phyloP scores from a whole-genome alignment of 2,888 invertebrate species.

The Megastigmus dorsalis region DNA sequence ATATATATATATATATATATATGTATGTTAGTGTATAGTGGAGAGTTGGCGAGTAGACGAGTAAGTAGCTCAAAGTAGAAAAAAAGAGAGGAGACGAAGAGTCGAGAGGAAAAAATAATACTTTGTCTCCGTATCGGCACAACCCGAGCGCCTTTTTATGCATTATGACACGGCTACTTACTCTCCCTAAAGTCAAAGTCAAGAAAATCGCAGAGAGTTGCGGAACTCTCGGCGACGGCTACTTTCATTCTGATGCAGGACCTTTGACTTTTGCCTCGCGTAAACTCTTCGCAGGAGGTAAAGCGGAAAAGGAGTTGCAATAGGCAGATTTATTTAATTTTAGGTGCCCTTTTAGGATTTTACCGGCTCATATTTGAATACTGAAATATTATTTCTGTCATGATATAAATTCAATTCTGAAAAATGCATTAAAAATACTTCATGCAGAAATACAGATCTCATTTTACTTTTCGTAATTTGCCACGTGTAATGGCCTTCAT shows the following conservation, averaged over 20 bases:
- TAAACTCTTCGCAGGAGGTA: background rate
- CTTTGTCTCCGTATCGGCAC: background rate
- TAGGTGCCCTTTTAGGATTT: background rate
- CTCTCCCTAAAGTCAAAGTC: slow-evolving; percentile 7
- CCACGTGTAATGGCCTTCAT: too few species aligned
- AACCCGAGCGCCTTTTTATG: background rate
- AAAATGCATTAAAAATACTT: background rate
- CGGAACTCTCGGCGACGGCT: background rate
- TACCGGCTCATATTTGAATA: background rate
- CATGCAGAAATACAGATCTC: too few species aligned
- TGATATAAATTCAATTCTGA: background rate
- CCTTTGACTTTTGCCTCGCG: background rate
- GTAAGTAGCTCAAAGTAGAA: background rate
- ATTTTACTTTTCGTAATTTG: too few species aligned
- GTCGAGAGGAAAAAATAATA: background rate
- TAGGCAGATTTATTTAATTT: background rate
- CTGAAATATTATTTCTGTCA: background rate
- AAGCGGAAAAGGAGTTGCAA: background rate
- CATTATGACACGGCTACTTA: background rate
- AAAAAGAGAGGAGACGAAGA: background rate
- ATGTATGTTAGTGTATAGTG: background rate
- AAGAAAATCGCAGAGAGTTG: slow-evolving; percentile 5
- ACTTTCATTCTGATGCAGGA: too few species aligned
- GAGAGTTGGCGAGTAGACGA: background rate
- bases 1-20: background rate